Percentiles rank a stretch among this genome's conserved stretches.
Conservation (phyloP, 2,888 invertebrate species). For the Mesodorylaimus sp. region DNA sequence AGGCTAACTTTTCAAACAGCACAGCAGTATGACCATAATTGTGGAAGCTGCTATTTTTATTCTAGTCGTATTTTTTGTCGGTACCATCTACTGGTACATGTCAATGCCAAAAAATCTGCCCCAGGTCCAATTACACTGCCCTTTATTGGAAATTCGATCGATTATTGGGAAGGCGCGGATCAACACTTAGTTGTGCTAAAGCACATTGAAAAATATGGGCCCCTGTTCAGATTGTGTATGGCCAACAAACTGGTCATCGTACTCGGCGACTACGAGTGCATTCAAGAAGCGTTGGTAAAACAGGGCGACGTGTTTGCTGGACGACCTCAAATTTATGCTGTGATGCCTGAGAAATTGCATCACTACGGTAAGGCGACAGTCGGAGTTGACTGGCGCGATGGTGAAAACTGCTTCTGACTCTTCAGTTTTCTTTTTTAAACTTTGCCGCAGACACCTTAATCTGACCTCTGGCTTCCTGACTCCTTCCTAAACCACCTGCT, state of each 20-base stretch:
- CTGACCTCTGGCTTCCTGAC: too few species aligned
- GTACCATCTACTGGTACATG: background rate
- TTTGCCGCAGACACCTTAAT: too few species aligned
- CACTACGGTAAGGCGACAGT: too few species aligned
- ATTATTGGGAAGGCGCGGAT: background rate
- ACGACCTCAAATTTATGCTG: background rate
- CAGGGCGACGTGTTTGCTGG: conserved; percentile 6
- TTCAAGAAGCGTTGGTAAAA: conserved; percentile 1
- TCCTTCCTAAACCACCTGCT: too few species aligned
- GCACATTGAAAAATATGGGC: conserved; percentile 5
- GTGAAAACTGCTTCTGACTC: too few species aligned
- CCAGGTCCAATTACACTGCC: conserved; percentile 4
- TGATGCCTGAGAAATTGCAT: background rate
- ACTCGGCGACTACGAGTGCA: conserved; percentile 2
- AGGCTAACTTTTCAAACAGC: too few species aligned
- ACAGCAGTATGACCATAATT: too few species aligned
- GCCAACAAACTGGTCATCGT: background rate
- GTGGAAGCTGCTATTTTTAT: background rate
- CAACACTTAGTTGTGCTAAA: background rate
- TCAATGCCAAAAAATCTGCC: conserved; percentile 1
- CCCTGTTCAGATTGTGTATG: too few species aligned
- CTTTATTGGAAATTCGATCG: conserved; percentile 1
- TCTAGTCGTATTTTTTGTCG: background rate
- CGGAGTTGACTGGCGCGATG: too few species aligned
- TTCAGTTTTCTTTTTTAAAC: too few species aligned